Evolutionary conservation across 2,888 invertebrate genomes (phyloP), one percentile per base, ranked within the genome.

Genomic region (Platycheirus albimanus): DNA sequence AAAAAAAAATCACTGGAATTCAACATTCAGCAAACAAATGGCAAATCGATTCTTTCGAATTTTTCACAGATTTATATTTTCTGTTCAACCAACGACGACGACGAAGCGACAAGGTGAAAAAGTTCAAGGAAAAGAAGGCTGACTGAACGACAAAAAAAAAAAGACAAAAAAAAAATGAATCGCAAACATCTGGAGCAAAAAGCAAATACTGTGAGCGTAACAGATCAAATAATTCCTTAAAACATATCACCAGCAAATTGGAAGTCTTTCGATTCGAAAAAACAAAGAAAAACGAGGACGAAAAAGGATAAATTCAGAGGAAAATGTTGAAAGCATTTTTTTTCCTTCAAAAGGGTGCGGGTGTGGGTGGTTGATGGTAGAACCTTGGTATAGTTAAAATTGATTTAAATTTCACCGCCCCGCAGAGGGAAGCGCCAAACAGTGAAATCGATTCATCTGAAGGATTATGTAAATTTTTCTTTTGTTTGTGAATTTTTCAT

Each of bases 241-340:
- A 77, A 77, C 66, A 76, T 66, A 81, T 71, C 83, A 63, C 63
- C 10, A 45, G 49, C 58, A 77, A 83, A 75, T 74, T 74, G 80
- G 15, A 81, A 75, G 64, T 36, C 64, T 24, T 69, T 15, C 49
- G 13, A 38, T 10, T 38, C 2, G n/a, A n/a, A 36, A 45, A 5
- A 33, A 19, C 24, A 38, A 15, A 19, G 24, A 13, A 38, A 41
- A 43, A 17, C 24, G 10, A 13, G 20, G 47, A 49, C 30, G 45
- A 13, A 15, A 11, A 20, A 15, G 49, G 30, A 49, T 19, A 41
- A 61, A 49, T 49, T 36, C 28, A 38, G 56, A n/a, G 56, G 24
- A 38, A 41, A 58, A 58, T 41, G 6, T 28, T 20, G 7, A 33
- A 19, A 54, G 7, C 5, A n/a, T n/a, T 56, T 56, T 38, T 6